Conservation (phyloP, 2,797 vertebrate genomes). For the Dendrocincla fuliginosa region DNA sequence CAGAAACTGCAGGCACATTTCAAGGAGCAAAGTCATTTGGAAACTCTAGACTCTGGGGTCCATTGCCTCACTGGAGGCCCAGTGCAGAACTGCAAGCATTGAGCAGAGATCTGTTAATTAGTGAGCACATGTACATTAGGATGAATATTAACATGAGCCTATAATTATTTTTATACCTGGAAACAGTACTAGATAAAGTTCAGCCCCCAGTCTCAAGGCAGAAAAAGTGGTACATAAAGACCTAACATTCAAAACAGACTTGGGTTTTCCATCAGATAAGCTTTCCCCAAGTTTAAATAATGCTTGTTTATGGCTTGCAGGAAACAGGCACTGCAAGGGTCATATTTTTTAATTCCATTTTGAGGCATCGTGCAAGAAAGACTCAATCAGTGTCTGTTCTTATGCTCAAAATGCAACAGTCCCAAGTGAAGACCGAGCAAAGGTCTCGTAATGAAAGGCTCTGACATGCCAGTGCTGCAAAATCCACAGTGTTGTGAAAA, state of each 20-base stretch:
- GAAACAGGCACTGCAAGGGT: not conserved
- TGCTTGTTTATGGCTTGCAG: not conserved
- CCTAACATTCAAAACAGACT: not conserved
- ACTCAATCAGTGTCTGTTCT: not conserved
- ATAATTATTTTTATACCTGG: not conserved
- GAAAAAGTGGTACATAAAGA: not conserved
- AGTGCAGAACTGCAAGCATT: not conserved
- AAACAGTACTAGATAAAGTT: not conserved
- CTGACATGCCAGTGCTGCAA: not conserved
- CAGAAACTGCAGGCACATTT: not conserved
- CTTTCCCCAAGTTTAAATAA: not conserved
- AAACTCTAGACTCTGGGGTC: not conserved
- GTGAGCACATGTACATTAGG: no score
- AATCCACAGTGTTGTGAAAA: not conserved
- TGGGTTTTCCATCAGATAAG: not conserved
- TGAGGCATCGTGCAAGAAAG: not conserved
- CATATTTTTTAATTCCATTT: rapidly evolving
- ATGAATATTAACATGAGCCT: not conserved
- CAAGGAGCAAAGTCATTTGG: not conserved
- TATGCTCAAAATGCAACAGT: not conserved
- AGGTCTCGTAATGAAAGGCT: not conserved
- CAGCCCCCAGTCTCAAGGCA: rapidly evolving
- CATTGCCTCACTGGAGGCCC: not conserved
- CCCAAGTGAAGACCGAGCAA: not conserved
- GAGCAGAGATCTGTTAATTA: not conserved